A percentile compares a stretch with the other conserved stretches of the same genome.
Evolutionary conservation across 2,797 vertebrate genomes (phyloP).

Genomic region (Oophaga sylvatica): DNA sequence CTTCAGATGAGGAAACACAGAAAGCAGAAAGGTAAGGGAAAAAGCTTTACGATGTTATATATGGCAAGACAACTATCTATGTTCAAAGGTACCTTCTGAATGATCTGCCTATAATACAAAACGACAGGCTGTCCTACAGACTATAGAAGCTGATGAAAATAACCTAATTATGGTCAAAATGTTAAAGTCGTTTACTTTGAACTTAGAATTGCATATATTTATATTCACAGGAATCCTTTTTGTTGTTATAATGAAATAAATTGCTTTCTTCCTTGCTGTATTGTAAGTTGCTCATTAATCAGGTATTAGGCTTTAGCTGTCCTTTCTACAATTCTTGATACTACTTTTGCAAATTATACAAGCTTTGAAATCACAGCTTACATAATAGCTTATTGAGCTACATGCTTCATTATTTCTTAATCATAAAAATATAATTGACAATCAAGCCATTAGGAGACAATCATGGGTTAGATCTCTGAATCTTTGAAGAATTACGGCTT

Average conservation of each 20-base stretch:
- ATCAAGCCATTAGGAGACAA: slow-evolving; percentile 38
- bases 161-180: background rate
- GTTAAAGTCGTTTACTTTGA: background rate
- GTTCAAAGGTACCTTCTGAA: background rate
- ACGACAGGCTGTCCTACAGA: background rate
- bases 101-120: background rate
- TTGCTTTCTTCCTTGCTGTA: background rate
- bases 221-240: background rate
- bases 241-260: background rate
- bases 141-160: background rate
- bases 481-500: slow-evolving; percentile 19
- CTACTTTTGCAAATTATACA: slow-evolving; percentile 33
- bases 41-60: background rate
- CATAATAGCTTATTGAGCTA: slow-evolving; percentile 27
- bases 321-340: slow-evolving; percentile 14
- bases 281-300: background rate
- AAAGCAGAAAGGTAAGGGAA: background rate
- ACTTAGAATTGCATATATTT: background rate
- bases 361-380: slow-evolving; percentile 6
- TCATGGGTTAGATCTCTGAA: slow-evolving; percentile 13
- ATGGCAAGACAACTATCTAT: background rate
- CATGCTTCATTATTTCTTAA: slow-evolving; percentile 37
- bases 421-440: slow-evolving; percentile 47
- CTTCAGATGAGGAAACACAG: background rate
- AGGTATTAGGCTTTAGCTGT: background rate